Percentiles rank a stretch among this genome's conserved stretches.
Conservation (phyloP, 2,113 vertebrate species). For the Dipodomys ordii region DNA sequence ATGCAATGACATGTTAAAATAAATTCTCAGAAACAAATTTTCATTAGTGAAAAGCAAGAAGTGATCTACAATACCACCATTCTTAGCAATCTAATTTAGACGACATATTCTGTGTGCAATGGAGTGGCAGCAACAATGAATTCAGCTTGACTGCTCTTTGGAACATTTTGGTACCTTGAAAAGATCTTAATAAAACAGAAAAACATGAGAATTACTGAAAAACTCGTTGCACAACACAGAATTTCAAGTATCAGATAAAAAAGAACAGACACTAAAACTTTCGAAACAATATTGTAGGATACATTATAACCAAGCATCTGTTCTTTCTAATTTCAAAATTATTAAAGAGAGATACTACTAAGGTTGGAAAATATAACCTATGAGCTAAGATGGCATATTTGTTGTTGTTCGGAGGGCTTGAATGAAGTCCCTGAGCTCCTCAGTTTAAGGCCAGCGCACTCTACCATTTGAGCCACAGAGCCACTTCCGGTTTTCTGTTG, state of each 20-base stretch:
- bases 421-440: too few relatives aligned
- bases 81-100: too few relatives aligned
- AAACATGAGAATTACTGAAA: background rate
- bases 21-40: too few relatives aligned
- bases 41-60: too few relatives aligned
- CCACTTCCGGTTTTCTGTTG: too few relatives aligned
- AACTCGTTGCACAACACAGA: background rate
- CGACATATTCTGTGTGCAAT: background rate
- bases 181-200: background rate
- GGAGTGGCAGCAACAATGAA: background rate
- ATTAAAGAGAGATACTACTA: background rate
- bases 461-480: too few relatives aligned
- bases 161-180: background rate
- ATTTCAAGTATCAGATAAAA: background rate
- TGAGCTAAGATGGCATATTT: background rate
- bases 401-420: too few relatives aligned
- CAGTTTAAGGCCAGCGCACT: too few relatives aligned
- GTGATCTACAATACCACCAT: too few relatives aligned
- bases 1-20: too few relatives aligned
- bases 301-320: background rate
- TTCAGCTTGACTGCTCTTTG: background rate
- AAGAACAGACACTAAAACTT: background rate
- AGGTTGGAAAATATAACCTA: background rate
- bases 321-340: background rate
- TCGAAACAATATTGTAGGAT: background rate